phyloP scores from a whole-genome alignment of 2,797 vertebrate genomes.

The Pyrocephalus nanus region DNA sequence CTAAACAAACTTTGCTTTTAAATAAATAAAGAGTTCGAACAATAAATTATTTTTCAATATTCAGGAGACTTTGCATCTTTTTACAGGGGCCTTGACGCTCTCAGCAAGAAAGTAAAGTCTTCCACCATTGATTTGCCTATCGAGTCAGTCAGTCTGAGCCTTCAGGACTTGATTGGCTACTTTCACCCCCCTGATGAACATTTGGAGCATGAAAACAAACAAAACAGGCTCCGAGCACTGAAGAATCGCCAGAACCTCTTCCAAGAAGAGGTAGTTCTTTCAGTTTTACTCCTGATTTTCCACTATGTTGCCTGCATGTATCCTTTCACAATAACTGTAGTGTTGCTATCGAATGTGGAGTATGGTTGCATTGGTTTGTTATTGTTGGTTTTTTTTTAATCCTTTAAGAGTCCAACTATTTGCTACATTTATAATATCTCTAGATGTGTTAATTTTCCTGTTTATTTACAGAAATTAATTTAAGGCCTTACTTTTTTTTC shows the following conservation, averaged over 20 bases:
- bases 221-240: slow-evolving; percentile 91
- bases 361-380: background rate
- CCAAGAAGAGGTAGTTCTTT: slow-evolving; percentile 89
- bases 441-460: background rate
- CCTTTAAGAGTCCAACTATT: background rate
- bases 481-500: background rate
- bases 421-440: background rate
- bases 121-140: slow-evolving; percentile 87
- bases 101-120: slow-evolving; percentile 86
- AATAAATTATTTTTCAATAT: background rate
- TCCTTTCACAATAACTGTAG: background rate
- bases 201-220: slow-evolving; percentile 92
- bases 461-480: background rate
- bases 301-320: background rate
- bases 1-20: background rate
- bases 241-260: slow-evolving; percentile 97
- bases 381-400: background rate
- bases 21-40: background rate
- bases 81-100: slow-evolving; percentile 87
- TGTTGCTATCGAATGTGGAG: background rate
- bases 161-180: slow-evolving; percentile 93
- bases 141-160: slow-evolving; percentile 89
- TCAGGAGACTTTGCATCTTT: background rate
- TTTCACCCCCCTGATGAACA: slow-evolving; percentile 94
- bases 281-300: background rate